Evolutionary conservation across 2,113 vertebrate species (phyloP).

Genomic region (Rostratula benghalensis): DNA sequence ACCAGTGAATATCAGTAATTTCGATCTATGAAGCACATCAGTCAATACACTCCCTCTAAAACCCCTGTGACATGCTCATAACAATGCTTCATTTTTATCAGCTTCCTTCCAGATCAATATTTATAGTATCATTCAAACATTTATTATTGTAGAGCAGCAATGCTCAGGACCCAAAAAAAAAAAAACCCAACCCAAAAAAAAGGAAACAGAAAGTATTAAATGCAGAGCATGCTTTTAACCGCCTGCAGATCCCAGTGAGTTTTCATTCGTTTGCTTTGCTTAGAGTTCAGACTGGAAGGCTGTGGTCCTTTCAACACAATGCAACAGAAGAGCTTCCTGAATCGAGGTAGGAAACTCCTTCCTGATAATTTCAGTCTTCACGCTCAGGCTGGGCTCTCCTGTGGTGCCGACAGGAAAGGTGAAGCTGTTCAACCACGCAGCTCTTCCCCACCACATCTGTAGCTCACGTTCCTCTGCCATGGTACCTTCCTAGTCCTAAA

Average conservation of each 20-base stretch:
- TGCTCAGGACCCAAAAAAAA: not conserved
- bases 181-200: not conserved
- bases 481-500: not conserved
- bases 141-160: constrained; percentile 17
- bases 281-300: not conserved
- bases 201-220: not conserved
- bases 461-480: rapidly evolving
- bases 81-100: constrained; percentile 70
- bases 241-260: not conserved
- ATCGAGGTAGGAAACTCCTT: not conserved
- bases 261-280: not conserved
- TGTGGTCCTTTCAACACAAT: not conserved
- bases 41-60: constrained; percentile 69
- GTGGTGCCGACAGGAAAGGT: not conserved
- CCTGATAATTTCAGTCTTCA: not conserved
- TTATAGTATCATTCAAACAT: constrained; percentile 68
- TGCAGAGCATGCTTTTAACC: not conserved
- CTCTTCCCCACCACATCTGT: not conserved
- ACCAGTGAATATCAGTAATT: constrained; percentile 70
- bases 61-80: constrained; percentile 32
- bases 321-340: not conserved
- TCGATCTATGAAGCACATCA: constrained; percentile 72
- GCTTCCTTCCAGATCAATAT: constrained; percentile 70
- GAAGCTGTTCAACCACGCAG: not conserved
- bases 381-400: not conserved